Percentiles rank a stretch among this genome's conserved stretches.
Evolutionary conservation across 2,888 invertebrate species (phyloP).

Genomic region (Villa cingulata): DNA sequence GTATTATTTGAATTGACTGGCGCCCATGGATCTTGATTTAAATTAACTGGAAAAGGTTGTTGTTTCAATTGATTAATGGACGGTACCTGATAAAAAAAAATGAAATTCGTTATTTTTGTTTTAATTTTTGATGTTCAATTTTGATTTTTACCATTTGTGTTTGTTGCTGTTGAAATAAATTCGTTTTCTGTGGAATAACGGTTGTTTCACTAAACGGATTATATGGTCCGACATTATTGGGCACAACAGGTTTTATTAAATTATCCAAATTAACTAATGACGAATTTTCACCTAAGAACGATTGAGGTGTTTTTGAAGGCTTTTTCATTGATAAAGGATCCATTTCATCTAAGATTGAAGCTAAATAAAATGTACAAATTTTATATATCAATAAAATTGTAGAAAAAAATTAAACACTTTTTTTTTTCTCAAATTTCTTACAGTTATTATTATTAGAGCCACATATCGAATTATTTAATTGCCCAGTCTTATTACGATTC

Average conservation of each 20-base stretch:
- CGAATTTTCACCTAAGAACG: slow-evolving; percentile 94
- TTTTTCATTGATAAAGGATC: slow-evolving; percentile 33
- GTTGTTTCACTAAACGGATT: slow-evolving; percentile 35
- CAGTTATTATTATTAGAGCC: slow-evolving; percentile 34
- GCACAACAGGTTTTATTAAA: slow-evolving; percentile 54
- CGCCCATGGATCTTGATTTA: slow-evolving; percentile 38
- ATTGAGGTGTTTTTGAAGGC: slow-evolving; percentile 69
- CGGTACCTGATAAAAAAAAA: slow-evolving; percentile 27
- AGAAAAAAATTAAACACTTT: slow-evolving; percentile 4
- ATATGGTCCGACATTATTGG: slow-evolving; percentile 29
- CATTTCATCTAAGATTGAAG: slow-evolving; percentile 34
- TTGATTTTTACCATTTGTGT: slow-evolving; percentile 31
- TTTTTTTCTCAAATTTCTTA: slow-evolving; percentile 17
- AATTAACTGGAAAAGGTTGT: slow-evolving; percentile 34
- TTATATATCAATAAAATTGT: too few relatives aligned
- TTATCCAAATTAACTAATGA: slow-evolving; percentile 95
- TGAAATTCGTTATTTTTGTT: neutral
- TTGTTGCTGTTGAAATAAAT: slow-evolving; percentile 45
- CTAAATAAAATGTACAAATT: slow-evolving; percentile 16
- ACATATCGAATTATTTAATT: slow-evolving; percentile 22
- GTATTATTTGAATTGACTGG: slow-evolving; percentile 27
- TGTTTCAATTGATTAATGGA: slow-evolving; percentile 38
- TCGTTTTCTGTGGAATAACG: slow-evolving; percentile 31
- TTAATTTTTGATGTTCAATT: neutral
- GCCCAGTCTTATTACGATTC: slow-evolving; percentile 48